phyloP scores from a whole-genome alignment of 2,113 vertebrate genomes.

The Leiothrix lutea region DNA sequence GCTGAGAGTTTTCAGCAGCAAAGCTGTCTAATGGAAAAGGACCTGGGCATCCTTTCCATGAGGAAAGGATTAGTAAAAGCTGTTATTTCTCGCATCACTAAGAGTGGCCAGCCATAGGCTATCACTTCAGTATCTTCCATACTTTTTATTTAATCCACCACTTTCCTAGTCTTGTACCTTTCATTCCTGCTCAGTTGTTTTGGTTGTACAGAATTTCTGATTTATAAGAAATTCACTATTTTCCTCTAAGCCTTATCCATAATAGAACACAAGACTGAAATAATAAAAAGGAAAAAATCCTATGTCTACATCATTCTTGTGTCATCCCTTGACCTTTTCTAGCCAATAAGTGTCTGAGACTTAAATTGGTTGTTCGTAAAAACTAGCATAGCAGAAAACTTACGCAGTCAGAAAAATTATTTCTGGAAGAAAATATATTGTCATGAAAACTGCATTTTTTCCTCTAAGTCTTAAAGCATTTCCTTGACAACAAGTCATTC shows the following conservation, averaged over 20 bases:
- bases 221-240: neutral
- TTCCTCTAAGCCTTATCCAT: neutral
- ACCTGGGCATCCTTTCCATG: neutral
- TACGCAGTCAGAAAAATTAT: neutral
- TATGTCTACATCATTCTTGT: neutral
- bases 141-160: neutral
- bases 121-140: neutral
- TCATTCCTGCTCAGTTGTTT: neutral
- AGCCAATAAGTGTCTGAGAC: neutral
- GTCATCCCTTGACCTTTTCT: neutral
- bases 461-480: neutral
- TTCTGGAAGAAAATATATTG: neutral
- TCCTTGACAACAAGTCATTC: neutral
- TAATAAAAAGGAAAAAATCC: neutral
- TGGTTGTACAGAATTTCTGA: neutral
- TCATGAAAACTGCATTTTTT: neutral
- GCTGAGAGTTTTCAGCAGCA: fast-evolving
- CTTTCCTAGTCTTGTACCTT: neutral
- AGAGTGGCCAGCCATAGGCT: neutral
- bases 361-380: neutral
- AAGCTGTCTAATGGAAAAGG: neutral
- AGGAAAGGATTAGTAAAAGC: neutral
- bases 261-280: neutral
- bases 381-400: neutral
- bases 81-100: neutral